Evolutionary conservation across 2,113 vertebrate genomes (phyloP), one percentile per base, ranked within the genome.

Genomic region (Percina caprodes): DNA sequence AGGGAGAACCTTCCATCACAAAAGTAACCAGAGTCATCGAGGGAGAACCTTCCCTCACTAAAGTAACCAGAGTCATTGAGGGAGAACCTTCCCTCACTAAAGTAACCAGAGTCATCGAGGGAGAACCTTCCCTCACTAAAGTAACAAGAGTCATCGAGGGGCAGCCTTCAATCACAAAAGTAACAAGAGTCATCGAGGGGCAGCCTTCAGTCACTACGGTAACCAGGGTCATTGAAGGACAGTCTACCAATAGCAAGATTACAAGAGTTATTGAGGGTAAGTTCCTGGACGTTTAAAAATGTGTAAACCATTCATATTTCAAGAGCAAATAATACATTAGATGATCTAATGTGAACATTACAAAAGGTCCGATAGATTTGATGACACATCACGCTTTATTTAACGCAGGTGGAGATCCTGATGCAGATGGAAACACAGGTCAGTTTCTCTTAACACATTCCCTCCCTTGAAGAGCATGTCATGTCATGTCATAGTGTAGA

Each of bases 261-360:
- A 89, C 87, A 6, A 89, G 88, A 77, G 68, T 93, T 51, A 89
- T 92, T 12, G 68, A 82, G 10, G 87, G 92, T 86, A 70, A 89
- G 51, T 54, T 77, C 3, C 14, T 19, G 2, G 54, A 61, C 10
- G 6, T 58, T 61, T 15, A 18, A 61, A 21, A 75, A 49, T 2
- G 2, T 21, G 66, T 30, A 19, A n/a, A 69, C 69, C 1, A 5
- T 69, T 69, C 1, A 42, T 59, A 15, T 63, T 76, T n/a, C 42
- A 0, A 26, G 12, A 52, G 21, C 6, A 56, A 63, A 54, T 35
- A 4, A 51, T 10, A 35, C 13, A 4, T 23, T 49, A 26, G 7
- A 59, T 59, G 7, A 72, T 51, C 1, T 30, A 18, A 54, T 60
- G 3, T 70, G 13, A 15, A 56, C n/a, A 16, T 67, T 0, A 11